Base-by-base conservation (phyloP, 2,888 invertebrate genomes). In the Ethmia dodecea region DNA sequence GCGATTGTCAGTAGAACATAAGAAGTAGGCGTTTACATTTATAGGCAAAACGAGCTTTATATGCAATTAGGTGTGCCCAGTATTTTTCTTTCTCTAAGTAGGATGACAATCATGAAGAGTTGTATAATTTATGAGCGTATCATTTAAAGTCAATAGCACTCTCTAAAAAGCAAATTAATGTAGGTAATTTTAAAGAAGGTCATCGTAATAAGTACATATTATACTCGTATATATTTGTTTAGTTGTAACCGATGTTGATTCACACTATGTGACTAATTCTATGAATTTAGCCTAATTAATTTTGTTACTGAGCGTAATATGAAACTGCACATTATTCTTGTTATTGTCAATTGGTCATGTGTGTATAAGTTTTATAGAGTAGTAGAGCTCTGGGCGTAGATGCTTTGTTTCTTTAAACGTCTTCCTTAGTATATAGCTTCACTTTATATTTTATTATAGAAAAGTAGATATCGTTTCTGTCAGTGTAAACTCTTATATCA, bases 1-100 rank as follows among this genome's bases (percentile, higher is more conserved):
- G 77, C 71, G 60, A 69, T 81, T 45, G 44, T 54, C 55, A 61
- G 62, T 67, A 52, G 62, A 61, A 68, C 71, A n/a, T n/a, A 63
- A 60, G 46, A 62, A 58, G 76, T 70, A 59, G 66, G 61, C 56
- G 64, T 64, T 58, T 62, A 60, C 55, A 58, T 66, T 62, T 62
- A 60, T 58, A 61, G 51, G 48, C 54, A 60, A 58, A 55, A 57
- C 48, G 28, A 43, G 50, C 49, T 38, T 43, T 33, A 40, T 42
- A 39, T 29, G n/a, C 26, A 10, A 26, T 26, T 11, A 26, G 5
- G 12, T 26, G 13, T 28, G 13, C 3, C 28, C 5, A 13, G 28
- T 28, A 8, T 18, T 18, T 18, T 12, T 28, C 12, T 5, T 28
- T n/a, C 13, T 13, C 8, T 28, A 28, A 12, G 8, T 28, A 13